Conservation (phyloP, 2,888 invertebrate genomes). For the Cryptocephalus moraei region DNA sequence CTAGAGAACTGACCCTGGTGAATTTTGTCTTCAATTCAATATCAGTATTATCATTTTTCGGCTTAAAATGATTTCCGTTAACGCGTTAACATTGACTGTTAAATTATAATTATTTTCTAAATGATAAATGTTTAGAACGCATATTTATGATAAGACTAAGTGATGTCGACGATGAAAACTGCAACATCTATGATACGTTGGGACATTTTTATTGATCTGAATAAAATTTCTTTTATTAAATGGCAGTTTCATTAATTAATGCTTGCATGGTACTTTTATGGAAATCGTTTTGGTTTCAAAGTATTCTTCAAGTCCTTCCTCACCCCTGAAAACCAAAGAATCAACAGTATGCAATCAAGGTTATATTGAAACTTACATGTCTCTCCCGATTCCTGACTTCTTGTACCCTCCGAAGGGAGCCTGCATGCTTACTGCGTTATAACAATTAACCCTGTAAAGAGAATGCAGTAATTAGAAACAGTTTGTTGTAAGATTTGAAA, state of each 20-base stretch:
- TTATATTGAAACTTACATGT: constrained; percentile 44
- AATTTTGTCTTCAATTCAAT: background rate
- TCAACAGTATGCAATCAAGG: background rate
- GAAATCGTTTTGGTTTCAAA: constrained; percentile 1
- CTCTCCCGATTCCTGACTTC: constrained; percentile 76
- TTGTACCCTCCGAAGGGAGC: constrained; percentile 86
- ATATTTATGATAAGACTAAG: constrained; percentile 12
- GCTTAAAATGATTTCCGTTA: background rate
- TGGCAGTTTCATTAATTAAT: background rate
- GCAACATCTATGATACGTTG: constrained; percentile 12
- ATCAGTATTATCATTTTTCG: background rate
- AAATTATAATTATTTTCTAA: background rate
- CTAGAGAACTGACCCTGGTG: too few relatives aligned
- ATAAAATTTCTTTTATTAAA: constrained; percentile 11
- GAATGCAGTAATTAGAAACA: constrained; percentile 1
- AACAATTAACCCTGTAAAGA: constrained; percentile 59
- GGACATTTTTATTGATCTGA: constrained; percentile 11
- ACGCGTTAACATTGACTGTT: background rate
- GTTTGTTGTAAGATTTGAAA: constrained; percentile 5
- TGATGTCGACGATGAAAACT: constrained; percentile 8
- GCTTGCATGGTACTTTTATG: background rate
- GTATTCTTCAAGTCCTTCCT: background rate
- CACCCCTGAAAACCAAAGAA: background rate
- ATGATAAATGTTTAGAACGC: constrained; percentile 2
- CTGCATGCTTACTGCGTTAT: constrained; percentile 57